phyloP scores from a whole-genome alignment of 2,113 vertebrate genomes.

The Paraplagusia blochii region DNA sequence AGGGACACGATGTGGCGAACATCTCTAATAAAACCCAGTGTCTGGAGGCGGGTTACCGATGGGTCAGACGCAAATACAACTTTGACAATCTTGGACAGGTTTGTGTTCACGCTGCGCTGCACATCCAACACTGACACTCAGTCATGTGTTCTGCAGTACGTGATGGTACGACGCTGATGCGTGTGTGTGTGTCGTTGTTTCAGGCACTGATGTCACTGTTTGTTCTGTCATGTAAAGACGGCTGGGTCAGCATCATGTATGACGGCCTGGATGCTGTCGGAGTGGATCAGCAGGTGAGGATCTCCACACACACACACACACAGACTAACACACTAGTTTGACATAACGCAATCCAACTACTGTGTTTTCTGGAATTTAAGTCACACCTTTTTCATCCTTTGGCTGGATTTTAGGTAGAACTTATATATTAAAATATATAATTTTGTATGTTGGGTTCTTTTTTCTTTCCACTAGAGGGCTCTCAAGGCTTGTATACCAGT shows the following conservation, averaged over 20 bases:
- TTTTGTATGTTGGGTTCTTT: too few species aligned
- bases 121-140: constrained; percentile 5
- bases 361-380: too few species aligned
- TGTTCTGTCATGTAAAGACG: constrained; percentile 82
- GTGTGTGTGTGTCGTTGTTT: constrained; percentile 8
- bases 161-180: constrained; percentile 10
- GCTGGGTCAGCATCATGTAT: constrained; percentile 95
- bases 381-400: too few species aligned
- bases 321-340: too few species aligned
- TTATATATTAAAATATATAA: too few species aligned
- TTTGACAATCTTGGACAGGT: constrained; percentile 98
- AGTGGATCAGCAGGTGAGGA: constrained; percentile 85
- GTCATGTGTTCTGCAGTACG: too few species aligned
- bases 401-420: too few species aligned
- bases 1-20: constrained; percentile 84
- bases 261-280: constrained; percentile 85
- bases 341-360: too few species aligned
- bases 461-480: too few species aligned
- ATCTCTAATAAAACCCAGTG: constrained; percentile 90
- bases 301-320: constrained; percentile 3
- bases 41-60: constrained; percentile 79
- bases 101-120: constrained; percentile 28
- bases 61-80: constrained; percentile 93
- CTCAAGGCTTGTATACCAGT: too few species aligned
- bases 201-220: constrained; percentile 75